Evolutionary conservation across 2,797 vertebrate species (phyloP), one percentile per base, ranked within the genome.

Genomic region (Sparidentex hasta): DNA sequence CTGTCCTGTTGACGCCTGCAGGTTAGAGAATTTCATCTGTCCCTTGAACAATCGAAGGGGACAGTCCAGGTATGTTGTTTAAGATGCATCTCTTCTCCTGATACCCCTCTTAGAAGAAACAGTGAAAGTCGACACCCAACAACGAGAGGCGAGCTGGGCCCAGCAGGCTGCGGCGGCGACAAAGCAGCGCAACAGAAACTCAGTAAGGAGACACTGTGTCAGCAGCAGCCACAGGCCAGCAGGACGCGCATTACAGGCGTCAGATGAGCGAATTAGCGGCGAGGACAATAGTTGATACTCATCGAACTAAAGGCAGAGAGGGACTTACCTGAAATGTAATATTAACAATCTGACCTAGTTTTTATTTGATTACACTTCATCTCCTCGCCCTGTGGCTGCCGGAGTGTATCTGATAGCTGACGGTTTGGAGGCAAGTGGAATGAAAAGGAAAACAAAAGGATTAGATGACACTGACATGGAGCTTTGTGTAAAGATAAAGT

Each of bases 251-350:
- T 58, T 38, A 41, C 18, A 80, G 82, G 73, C 65, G 16, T 91
- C 86, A 63, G 21, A 83, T 88, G 78, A 86, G 74, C 7, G 58
- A 50, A 64, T 81, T 66, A 58, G 70, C 78, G 74, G 33, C 58
- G 61, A 82, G 76, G 55, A 81, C 59, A 66, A 74, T 89, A 88
- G 81, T 7, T 85, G 85, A 91, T 86, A 87, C 71, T 55, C 43
- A 33, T 54, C 55, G 29, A 75, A 81, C 20, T 52, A 58, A 76
- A 83, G 65, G 29, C 51, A 48, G 20, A 50, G 3, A 51, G 87
- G 80, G 75, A 74, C 86, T 89, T 93, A 87, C 78, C 88, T 85
- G 87, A 83, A 84, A 92, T 66, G 27, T 59, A 84, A 85, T 89
- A 85, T 69, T 68, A 68, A 13, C 57, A 83, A 77, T 84, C 18